Percentiles rank a stretch among this genome's conserved stretches.
Conservation (phyloP, 2,797 vertebrate species). For the Urophycis tenuis region DNA sequence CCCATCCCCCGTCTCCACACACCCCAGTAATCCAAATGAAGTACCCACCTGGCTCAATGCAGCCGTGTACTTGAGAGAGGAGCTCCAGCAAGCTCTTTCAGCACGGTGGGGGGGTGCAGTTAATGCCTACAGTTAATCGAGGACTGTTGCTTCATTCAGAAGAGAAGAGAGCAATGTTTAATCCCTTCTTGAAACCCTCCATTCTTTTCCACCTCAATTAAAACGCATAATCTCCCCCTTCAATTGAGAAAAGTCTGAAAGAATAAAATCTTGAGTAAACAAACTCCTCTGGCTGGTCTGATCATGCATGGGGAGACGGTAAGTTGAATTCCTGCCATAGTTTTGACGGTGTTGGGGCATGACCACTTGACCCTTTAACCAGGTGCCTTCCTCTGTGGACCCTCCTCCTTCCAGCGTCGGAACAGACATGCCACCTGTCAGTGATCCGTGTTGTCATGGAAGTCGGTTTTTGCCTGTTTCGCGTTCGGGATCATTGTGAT, state of each 20-base stretch:
- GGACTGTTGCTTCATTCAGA: not conserved
- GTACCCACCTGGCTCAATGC: not conserved
- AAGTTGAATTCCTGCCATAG: constrained; percentile 27
- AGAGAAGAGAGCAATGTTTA: not conserved
- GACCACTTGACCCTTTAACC: constrained; percentile 25
- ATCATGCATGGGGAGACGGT: constrained; percentile 2
- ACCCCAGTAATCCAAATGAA: constrained; percentile 13
- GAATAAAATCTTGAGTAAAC: not conserved
- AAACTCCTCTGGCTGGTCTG: not conserved
- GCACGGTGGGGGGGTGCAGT: no score
- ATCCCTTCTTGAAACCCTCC: no score
- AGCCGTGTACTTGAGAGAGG: not conserved
- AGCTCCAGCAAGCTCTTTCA: not conserved
- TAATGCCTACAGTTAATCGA: no score
- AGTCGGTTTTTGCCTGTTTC: constrained; percentile 10
- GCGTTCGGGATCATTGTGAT: not conserved
- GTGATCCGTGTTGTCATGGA: constrained; percentile 18
- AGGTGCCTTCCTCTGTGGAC: constrained; percentile 28
- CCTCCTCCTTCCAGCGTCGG: not conserved
- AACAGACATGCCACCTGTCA: constrained; percentile 23
- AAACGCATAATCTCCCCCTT: no score
- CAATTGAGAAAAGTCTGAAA: not conserved
- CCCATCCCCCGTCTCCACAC: not conserved
- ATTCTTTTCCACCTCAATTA: not conserved
- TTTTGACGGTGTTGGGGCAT: constrained; percentile 12